These are phyloP conservation scores for Rotaria macrura DNA, from an alignment of 2,888 invertebrate species.

Conservation along the genomic window DNA sequence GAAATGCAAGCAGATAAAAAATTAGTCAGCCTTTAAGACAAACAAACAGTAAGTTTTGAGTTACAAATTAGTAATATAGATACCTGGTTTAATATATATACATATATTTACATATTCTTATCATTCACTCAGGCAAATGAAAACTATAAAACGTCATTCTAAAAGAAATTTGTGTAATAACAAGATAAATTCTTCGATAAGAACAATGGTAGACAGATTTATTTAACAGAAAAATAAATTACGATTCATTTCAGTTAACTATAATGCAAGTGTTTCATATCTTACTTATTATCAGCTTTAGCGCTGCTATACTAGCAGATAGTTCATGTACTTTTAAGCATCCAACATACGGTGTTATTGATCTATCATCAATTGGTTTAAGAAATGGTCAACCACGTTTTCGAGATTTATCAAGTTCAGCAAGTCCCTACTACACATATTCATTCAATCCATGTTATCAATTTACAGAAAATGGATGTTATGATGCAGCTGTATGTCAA, in stretches of 20 bases:
- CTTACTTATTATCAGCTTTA: not conserved
- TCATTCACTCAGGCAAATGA: not conserved
- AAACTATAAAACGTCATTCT: not conserved
- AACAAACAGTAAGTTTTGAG: not conserved
- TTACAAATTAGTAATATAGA: too few relatives aligned
- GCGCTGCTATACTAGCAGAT: not conserved
- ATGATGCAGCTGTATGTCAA: not conserved
- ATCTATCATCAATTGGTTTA: not conserved
- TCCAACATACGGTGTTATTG: not conserved
- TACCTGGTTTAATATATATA: not conserved
- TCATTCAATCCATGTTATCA: constrained; percentile 6
- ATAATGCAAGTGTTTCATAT: not conserved
- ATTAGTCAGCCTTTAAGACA: not conserved
- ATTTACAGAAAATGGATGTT: not conserved
- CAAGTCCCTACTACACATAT: not conserved
- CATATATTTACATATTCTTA: not conserved
- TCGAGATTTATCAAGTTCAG: not conserved
- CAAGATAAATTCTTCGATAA: not conserved
- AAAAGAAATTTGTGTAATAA: not conserved
- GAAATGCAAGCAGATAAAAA: not conserved
- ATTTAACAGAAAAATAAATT: too few relatives aligned
- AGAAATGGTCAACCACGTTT: not conserved
- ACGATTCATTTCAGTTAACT: not conserved
- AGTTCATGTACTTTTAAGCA: not conserved
- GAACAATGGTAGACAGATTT: not conserved